A percentile compares a stretch with the other conserved stretches of the same genome.
Evolutionary conservation across 2,888 invertebrate genomes (phyloP).

Genomic region (Notocelia uddmanniana): DNA sequence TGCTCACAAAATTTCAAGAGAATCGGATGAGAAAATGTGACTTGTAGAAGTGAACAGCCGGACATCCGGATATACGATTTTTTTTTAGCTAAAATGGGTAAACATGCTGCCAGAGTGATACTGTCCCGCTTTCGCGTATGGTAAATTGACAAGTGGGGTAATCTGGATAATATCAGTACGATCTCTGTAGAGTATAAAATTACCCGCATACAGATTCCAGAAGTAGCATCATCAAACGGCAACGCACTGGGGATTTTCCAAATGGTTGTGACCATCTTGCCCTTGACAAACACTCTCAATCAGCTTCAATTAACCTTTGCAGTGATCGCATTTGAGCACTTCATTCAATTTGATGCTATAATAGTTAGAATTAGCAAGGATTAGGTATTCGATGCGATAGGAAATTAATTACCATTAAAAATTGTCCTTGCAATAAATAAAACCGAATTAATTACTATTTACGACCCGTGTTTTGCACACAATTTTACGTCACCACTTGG

Average conservation of each 20-base stretch:
- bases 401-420: no score
- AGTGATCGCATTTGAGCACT: not conserved
- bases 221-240: not conserved
- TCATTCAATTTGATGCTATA: not conserved
- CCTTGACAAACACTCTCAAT: not conserved
- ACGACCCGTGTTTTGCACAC: no score
- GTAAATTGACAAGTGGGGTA: no score
- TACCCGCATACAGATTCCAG: not conserved
- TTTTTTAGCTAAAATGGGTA: no score
- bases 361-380: not conserved
- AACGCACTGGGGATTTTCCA: not conserved
- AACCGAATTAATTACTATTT: no score
- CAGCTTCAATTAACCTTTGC: not conserved
- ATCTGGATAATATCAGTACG: not conserved
- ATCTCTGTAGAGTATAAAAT: not conserved
- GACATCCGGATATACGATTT: no score
- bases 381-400: not conserved
- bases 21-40: no score
- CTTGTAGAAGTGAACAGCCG: no score
- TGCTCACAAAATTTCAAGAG: no score
- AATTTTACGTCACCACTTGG: no score
- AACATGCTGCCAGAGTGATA: no score
- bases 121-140: no score
- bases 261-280: constrained; percentile 2
- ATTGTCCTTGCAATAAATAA: not conserved